Conservation (phyloP, 2,797 vertebrate genomes). For the Micropoecilia bifurca region DNA sequence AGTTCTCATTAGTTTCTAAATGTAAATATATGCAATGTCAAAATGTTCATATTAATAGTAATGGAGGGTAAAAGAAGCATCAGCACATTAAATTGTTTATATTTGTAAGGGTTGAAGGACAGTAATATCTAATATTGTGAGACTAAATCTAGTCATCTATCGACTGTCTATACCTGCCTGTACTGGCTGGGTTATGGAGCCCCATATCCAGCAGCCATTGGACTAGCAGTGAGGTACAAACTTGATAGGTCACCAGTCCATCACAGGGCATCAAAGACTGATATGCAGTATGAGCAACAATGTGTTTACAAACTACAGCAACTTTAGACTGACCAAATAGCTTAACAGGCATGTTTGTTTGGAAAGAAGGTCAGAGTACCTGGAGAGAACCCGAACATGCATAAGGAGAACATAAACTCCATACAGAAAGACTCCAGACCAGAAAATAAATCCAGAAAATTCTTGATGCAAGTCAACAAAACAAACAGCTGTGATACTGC, state of each 20-base stretch:
- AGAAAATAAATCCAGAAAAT: not conserved
- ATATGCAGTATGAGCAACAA: not conserved
- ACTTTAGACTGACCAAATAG: not conserved
- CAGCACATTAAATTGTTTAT: not conserved
- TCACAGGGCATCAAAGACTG: not conserved
- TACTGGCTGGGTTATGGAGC: not conserved
- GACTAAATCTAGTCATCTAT: not conserved
- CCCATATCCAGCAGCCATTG: not conserved
- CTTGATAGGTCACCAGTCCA: not conserved
- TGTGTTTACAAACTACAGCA: not conserved
- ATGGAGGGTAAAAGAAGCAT: not conserved
- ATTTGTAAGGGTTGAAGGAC: not conserved
- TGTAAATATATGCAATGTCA: not conserved
- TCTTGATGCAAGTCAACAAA: not conserved
- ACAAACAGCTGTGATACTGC: not conserved
- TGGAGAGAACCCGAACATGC: not conserved
- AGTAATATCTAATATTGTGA: not conserved
- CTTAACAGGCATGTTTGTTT: not conserved
- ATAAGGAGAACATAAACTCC: not conserved
- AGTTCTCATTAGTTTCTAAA: not conserved
- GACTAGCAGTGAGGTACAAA: not conserved
- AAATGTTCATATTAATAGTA: not conserved
- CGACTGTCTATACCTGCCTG: not conserved
- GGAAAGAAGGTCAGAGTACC: not conserved
- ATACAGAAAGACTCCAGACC: not conserved